Evolutionary conservation across 2,113 vertebrate species (phyloP).

Genomic region (Sula dactylatra): DNA sequence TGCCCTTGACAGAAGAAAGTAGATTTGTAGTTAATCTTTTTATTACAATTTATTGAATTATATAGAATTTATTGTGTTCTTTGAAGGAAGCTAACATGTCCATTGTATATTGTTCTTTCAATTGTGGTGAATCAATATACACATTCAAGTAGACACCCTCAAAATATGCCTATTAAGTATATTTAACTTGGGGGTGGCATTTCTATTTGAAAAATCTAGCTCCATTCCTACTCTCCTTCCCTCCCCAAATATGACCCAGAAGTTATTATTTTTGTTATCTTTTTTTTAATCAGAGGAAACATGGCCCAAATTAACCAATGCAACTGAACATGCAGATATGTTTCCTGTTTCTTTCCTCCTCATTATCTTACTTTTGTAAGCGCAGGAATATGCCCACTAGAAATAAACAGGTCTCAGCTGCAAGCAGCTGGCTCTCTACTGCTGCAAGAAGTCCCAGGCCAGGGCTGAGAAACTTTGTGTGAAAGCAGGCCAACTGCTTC

Average conservation of each 20-base stretch:
- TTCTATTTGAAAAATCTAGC: neutral
- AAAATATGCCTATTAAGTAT: neutral
- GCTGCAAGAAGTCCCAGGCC: neutral
- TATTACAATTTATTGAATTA: neutral
- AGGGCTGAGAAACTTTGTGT: neutral
- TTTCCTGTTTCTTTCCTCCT: constrained; percentile 41
- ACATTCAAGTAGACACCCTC: neutral
- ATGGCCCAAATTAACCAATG: constrained; percentile 27
- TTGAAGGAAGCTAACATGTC: neutral
- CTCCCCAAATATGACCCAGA: neutral
- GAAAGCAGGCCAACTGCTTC: neutral
- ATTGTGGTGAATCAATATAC: neutral
- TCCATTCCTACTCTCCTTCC: neutral
- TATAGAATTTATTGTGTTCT: neutral
- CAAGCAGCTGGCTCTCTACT: neutral
- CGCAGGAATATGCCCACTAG: constrained; percentile 2
- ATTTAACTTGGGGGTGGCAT: neutral
- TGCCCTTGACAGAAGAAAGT: neutral
- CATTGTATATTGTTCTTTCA: neutral
- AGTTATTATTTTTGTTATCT: neutral
- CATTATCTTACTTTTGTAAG: neutral
- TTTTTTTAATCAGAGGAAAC: neutral
- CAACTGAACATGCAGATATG: neutral
- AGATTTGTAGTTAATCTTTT: neutral
- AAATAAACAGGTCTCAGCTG: constrained; percentile 27